Evolutionary conservation across 1,140 invertebrate genomes (phyloP).

Genomic region (Lasaia peninsularis): DNA sequence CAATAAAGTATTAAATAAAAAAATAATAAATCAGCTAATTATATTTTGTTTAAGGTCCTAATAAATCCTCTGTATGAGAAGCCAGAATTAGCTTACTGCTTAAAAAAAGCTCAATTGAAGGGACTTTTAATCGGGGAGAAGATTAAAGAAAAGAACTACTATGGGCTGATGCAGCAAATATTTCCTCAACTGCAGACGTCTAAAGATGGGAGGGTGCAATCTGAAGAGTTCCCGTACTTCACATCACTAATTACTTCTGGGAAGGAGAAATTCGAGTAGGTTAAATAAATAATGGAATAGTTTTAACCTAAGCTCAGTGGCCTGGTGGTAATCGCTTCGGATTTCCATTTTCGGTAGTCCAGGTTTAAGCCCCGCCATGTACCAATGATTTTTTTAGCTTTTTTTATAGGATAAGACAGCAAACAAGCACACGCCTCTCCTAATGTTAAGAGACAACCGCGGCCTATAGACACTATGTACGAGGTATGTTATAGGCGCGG

Average conservation of each 20-base stretch:
- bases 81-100: conserved; percentile 86
- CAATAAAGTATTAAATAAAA: too few species aligned
- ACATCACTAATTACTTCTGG: conserved; percentile 78
- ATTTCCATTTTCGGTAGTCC: too few species aligned
- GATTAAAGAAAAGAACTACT: conserved; percentile 86
- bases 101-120: conserved; percentile 88
- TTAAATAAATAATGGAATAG: conserved; percentile 21
- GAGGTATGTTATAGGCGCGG: too few species aligned
- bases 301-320: too few species aligned
- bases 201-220: conserved; percentile 56
- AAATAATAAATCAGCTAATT: too few species aligned
- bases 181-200: conserved; percentile 71
- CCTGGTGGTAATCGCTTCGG: too few species aligned
- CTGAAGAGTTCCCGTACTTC: conserved; percentile 65
- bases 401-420: too few species aligned
- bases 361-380: too few species aligned
- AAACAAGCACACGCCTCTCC: too few species aligned
- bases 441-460: too few species aligned
- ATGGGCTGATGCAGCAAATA: conserved; percentile 79
- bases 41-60: conserved; percentile 81
- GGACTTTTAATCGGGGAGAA: conserved; percentile 83
- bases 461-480: too few species aligned
- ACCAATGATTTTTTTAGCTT: too few species aligned
- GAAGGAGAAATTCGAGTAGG: conserved; percentile 76
- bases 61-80: conserved; percentile 91